Conservation (phyloP, 2,888 invertebrate genomes). For the Labia minor region DNA sequence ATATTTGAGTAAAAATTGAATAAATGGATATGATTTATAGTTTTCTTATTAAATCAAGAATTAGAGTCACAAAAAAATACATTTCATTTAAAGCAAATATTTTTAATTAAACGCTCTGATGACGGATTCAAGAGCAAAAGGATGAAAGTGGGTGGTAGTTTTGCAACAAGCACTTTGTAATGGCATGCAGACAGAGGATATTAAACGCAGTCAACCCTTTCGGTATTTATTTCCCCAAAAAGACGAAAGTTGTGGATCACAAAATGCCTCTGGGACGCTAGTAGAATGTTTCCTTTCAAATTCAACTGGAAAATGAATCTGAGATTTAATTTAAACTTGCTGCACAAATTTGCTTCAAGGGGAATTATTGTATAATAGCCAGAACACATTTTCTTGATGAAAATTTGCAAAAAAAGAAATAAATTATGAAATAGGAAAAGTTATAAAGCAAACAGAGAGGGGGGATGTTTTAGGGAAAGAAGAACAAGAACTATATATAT, state of each 20-base stretch:
- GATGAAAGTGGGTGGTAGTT: neutral
- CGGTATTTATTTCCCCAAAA: neutral
- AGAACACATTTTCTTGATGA: neutral
- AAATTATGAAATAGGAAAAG: neutral
- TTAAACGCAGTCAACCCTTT: conserved; percentile 8
- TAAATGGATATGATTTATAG: too few species aligned
- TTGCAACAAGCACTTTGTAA: conserved; percentile 3
- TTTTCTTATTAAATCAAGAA: too few species aligned
- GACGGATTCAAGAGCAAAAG: too few species aligned
- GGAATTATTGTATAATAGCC: neutral
- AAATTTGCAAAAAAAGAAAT: neutral
- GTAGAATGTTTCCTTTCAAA: neutral
- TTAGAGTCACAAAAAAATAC: too few species aligned
- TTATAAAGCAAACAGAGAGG: neutral
- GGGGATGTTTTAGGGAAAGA: neutral
- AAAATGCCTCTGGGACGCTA: neutral
- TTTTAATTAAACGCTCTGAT: neutral
- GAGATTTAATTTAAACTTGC: neutral
- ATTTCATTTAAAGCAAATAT: neutral
- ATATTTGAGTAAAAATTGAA: too few species aligned
- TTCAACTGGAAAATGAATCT: neutral
- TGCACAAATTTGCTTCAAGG: neutral
- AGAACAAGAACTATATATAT: too few species aligned
- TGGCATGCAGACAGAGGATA: conserved; percentile 13
- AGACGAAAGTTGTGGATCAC: neutral